phyloP scores from a whole-genome alignment of 2,888 invertebrate genomes.

The Pollenia angustigena region DNA sequence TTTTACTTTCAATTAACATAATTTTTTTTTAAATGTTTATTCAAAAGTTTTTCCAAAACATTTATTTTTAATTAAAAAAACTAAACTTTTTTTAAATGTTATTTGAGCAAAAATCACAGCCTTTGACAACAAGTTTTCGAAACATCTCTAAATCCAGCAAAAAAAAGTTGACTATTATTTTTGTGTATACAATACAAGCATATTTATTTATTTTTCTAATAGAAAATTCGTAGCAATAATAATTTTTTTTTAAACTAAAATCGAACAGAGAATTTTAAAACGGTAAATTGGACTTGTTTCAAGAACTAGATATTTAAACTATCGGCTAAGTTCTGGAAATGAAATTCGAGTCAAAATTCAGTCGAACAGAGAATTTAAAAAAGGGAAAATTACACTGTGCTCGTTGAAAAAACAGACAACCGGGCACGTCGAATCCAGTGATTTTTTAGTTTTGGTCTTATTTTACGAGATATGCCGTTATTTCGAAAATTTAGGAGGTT shows the following conservation, averaged over 20 bases:
- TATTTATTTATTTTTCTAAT: background rate
- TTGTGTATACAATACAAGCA: background rate
- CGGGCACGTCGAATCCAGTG: too few relatives aligned
- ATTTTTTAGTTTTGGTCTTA: too few relatives aligned
- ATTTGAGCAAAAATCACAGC: background rate
- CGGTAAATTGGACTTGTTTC: background rate
- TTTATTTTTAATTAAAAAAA: background rate
- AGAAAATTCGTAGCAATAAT: background rate
- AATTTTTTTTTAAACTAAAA: background rate
- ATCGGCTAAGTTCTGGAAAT: too few relatives aligned
- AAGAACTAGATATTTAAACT: too few relatives aligned
- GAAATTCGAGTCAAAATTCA: too few relatives aligned
- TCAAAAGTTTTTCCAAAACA: constrained; percentile 52
- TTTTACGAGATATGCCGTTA: too few relatives aligned
- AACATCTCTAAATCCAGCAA: constrained; percentile 25
- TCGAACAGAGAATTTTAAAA: background rate
- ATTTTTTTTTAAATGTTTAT: constrained; percentile 49
- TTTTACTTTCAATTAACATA: background rate
- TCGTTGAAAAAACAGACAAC: too few relatives aligned
- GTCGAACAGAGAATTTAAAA: too few relatives aligned
- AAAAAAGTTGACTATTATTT: background rate
- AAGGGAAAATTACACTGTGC: too few relatives aligned
- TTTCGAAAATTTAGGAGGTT: too few relatives aligned
- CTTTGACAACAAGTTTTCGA: constrained; percentile 13
- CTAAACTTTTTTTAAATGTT: background rate